Evolutionary conservation across 2,113 vertebrate genomes (phyloP).

Genomic region (Empidonax alnorum): DNA sequence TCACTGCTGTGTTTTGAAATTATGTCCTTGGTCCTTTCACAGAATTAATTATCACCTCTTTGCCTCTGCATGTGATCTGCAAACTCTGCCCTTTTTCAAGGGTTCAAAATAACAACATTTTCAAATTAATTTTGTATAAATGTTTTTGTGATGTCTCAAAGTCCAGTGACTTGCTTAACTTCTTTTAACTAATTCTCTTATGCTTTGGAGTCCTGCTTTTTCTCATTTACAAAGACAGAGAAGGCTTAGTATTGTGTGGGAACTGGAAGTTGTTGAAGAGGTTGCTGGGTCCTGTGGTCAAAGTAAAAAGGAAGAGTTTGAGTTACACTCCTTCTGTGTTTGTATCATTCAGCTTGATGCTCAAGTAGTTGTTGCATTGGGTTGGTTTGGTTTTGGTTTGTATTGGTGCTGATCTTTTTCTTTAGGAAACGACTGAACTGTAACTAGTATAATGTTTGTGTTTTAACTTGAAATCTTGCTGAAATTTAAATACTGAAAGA

Average conservation of each 20-base stretch:
- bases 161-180: background rate
- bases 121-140: constrained; percentile 22
- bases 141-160: background rate
- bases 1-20: constrained; percentile 45
- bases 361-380: background rate
- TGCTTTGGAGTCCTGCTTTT: background rate
- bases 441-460: background rate
- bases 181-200: background rate
- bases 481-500: background rate
- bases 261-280: background rate
- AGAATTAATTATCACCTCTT: constrained; percentile 39
- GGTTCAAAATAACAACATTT: background rate
- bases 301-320: background rate
- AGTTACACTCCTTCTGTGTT: background rate
- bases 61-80: background rate
- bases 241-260: background rate
- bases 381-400: background rate
- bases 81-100: background rate
- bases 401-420: background rate
- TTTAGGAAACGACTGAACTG: background rate
- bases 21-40: background rate
- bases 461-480: background rate
- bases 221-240: background rate
- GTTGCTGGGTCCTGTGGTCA: background rate
- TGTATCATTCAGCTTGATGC: background rate